Conservation (phyloP, 2,797 vertebrate genomes). For the Myiothlypis coronata region DNA sequence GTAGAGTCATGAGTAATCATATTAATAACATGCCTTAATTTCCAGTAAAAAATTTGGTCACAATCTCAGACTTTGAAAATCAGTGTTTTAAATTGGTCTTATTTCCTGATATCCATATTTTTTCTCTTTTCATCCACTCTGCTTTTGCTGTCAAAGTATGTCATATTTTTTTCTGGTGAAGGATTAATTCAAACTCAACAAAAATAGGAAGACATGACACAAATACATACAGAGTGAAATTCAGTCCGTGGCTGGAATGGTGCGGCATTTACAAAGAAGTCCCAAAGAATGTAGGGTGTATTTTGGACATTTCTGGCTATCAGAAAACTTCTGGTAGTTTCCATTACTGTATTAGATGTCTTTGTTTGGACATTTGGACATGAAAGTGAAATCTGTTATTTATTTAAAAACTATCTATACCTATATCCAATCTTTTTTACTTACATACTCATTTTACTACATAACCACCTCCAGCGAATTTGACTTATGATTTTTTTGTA, state of each 20-base stretch:
- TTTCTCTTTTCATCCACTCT: constrained; percentile 21
- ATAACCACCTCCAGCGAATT: neutral
- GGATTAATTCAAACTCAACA: constrained; percentile 17
- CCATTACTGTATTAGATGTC: neutral
- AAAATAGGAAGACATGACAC: neutral
- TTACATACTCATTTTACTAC: neutral
- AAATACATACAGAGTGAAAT: neutral
- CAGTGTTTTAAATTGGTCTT: neutral
- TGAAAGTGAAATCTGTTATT: neutral
- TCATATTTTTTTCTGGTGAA: constrained; percentile 6
- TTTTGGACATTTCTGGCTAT: neutral
- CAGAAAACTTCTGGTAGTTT: neutral
- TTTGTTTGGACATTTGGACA: neutral
- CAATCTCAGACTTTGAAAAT: neutral
- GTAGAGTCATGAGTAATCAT: neutral
- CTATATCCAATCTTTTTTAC: neutral
- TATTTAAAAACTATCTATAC: neutral
- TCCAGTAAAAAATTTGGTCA: constrained; percentile 25
- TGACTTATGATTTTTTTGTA: neutral
- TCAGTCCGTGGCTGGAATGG: neutral
- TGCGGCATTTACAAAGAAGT: neutral
- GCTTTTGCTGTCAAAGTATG: constrained; percentile 38
- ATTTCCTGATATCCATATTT: constrained; percentile 22
- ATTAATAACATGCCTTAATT: constrained; percentile 15
- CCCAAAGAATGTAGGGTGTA: neutral